Percentiles rank a stretch among this genome's conserved stretches.
phyloP scores from a whole-genome alignment of 2,797 vertebrate genomes.

The Orestias chungarensis region DNA sequence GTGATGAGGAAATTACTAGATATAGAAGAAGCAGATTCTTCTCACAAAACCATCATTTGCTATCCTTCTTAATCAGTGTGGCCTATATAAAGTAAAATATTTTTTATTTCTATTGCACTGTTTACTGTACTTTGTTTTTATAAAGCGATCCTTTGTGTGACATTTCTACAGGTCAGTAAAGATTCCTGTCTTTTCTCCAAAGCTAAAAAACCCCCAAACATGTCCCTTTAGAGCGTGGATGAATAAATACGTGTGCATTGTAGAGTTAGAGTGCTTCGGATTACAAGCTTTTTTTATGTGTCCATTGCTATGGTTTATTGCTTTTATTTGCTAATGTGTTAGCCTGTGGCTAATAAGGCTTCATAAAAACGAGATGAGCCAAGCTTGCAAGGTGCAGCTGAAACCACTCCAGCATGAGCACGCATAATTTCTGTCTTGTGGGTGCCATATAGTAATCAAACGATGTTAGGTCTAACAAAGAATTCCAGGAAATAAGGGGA shows the following conservation, averaged over 20 bases:
- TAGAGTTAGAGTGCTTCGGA: conserved; percentile 20
- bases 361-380: conserved; percentile 56
- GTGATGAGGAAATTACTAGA: not conserved
- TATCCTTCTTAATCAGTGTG: not conserved
- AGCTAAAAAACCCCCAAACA: conserved; percentile 11
- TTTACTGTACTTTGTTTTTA: not conserved
- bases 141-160: conserved; percentile 7
- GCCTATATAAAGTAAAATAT: not conserved
- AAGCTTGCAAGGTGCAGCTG: conserved; percentile 52
- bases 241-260: conserved; percentile 20
- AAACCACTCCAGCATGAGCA: conserved; percentile 58
- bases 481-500: conserved; percentile 53
- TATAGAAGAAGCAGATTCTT: no score
- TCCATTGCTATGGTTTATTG: conserved; percentile 29
- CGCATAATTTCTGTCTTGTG: conserved; percentile 43
- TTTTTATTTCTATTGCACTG: not conserved
- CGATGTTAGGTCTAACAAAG: conserved; percentile 54
- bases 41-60: not conserved
- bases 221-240: conserved; percentile 12
- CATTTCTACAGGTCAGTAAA: conserved; percentile 14
- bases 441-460: conserved; percentile 65
- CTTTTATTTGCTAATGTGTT: conserved; percentile 46
- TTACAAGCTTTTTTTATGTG: conserved; percentile 25
- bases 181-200: conserved; percentile 1
- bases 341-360: conserved; percentile 37